These are phyloP conservation scores for Archivesica marissinica DNA, from an alignment of 1,140 invertebrate genomes.

Conservation along the genomic window DNA sequence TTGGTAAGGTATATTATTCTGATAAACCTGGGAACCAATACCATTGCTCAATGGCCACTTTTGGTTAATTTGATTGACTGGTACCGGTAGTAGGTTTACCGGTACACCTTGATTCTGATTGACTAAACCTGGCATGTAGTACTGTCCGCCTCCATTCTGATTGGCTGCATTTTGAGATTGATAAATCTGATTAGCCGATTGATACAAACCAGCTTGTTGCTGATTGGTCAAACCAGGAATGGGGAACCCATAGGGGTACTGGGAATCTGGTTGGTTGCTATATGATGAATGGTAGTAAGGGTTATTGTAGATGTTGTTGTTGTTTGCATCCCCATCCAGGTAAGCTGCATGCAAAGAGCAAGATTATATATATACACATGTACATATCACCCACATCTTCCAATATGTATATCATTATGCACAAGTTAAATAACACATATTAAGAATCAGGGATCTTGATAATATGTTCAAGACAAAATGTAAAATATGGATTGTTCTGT, in stretches of 20 bases:
- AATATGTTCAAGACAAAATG: no score
- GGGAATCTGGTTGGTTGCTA: constrained; percentile 20
- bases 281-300: constrained; percentile 31
- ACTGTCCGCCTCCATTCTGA: constrained; percentile 44
- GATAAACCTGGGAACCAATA: constrained; percentile 32
- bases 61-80: background rate
- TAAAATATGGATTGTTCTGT: no score
- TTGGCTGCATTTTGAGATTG: constrained; percentile 1
- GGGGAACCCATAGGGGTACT: constrained; percentile 55
- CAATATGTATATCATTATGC: no score
- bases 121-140: constrained; percentile 40
- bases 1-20: constrained; percentile 32
- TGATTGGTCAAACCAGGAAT: constrained; percentile 45
- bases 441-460: no score
- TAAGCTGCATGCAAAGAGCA: constrained; percentile 52
- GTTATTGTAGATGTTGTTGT: constrained; percentile 40
- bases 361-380: background rate
- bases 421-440: no score
- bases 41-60: constrained; percentile 24
- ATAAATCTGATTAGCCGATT: constrained; percentile 50
- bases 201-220: constrained; percentile 8
- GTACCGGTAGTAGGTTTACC: background rate
- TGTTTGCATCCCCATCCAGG: constrained; percentile 29
- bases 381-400: no score
- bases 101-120: constrained; percentile 53